Evolutionary conservation across 2,888 invertebrate genomes (phyloP).

Genomic region (Athalia circularis): DNA sequence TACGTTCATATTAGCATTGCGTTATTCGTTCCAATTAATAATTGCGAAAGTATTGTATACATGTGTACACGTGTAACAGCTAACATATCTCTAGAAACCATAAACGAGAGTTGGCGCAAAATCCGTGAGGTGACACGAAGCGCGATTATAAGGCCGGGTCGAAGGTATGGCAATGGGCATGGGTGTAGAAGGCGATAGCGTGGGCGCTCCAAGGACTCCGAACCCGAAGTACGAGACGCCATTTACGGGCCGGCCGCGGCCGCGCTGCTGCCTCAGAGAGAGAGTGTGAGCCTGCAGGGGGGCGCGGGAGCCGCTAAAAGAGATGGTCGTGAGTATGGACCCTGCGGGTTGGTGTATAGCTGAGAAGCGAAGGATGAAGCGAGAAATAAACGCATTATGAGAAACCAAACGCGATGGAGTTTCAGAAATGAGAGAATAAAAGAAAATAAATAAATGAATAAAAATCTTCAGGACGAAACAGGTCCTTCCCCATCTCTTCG

Average conservation of each 20-base stretch:
- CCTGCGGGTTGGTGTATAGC: background rate
- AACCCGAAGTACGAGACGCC: conserved; percentile 60
- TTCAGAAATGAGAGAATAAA: conserved; percentile 2
- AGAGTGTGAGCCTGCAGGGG: conserved; percentile 13
- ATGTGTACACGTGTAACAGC: background rate
- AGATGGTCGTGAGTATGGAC: conserved; percentile 12
- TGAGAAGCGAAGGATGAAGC: background rate
- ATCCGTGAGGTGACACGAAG: conserved; percentile 23
- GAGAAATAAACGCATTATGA: conserved; percentile 7
- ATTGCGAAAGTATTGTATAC: too few relatives aligned
- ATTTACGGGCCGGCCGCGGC: conserved; percentile 63
- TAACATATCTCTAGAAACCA: background rate
- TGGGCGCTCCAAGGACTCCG: conserved; percentile 69
- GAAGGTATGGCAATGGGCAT: conserved; percentile 9
- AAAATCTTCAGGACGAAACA: conserved; percentile 5
- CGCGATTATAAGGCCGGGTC: background rate
- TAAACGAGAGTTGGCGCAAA: too few relatives aligned
- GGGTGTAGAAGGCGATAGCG: conserved; percentile 58
- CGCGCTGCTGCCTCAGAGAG: conserved; percentile 32
- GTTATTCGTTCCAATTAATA: too few relatives aligned
- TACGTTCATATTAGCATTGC: too few relatives aligned
- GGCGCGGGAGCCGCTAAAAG: conserved; percentile 13
- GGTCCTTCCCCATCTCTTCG: conserved; percentile 29
- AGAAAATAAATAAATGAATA: background rate
- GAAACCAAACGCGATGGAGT: background rate